These are phyloP conservation scores for Diplazon laetatorius DNA, from an alignment of 2,888 invertebrate genomes.

Conservation along the genomic window DNA sequence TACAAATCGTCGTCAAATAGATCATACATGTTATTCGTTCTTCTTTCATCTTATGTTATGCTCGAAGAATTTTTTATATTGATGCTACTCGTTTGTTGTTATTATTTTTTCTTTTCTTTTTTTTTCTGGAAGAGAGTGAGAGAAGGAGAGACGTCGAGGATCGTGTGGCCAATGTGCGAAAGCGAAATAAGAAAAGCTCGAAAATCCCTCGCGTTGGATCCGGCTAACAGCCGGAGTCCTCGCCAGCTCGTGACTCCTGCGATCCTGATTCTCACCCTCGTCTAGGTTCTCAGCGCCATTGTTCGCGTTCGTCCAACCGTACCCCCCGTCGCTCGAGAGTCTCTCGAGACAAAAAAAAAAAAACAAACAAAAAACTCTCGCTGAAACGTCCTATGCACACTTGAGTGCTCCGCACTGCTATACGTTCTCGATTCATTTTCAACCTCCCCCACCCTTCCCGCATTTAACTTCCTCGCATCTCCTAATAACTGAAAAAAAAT, in stretches of 20 bases:
- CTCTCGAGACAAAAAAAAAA: too few species aligned
- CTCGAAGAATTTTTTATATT: too few species aligned
- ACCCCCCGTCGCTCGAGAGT: constrained; percentile 52
- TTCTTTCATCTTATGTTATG: not conserved
- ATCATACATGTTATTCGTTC: not conserved
- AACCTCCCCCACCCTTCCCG: not conserved
- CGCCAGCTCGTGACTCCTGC: constrained; percentile 67
- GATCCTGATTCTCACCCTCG: constrained; percentile 73
- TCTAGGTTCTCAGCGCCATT: constrained; percentile 76
- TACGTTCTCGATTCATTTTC: not conserved
- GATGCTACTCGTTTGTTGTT: too few species aligned
- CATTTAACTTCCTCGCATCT: too few species aligned
- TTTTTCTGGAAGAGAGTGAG: not conserved
- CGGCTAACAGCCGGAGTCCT: constrained; percentile 53
- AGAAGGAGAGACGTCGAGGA: not conserved
- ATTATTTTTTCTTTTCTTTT: constrained; percentile 24
- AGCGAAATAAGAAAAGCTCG: constrained; percentile 46
- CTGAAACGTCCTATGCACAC: not conserved
- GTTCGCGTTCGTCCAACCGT: constrained; percentile 76
- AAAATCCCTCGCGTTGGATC: constrained; percentile 26
- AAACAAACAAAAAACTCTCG: too few species aligned
- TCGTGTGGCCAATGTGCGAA: not conserved
- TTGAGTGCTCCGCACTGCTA: too few species aligned
- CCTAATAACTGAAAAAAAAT: too few species aligned
- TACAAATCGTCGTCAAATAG: not conserved